These are phyloP conservation scores for Desoria tigrina DNA, from an alignment of 2,888 invertebrate genomes.

Conservation along the genomic window DNA sequence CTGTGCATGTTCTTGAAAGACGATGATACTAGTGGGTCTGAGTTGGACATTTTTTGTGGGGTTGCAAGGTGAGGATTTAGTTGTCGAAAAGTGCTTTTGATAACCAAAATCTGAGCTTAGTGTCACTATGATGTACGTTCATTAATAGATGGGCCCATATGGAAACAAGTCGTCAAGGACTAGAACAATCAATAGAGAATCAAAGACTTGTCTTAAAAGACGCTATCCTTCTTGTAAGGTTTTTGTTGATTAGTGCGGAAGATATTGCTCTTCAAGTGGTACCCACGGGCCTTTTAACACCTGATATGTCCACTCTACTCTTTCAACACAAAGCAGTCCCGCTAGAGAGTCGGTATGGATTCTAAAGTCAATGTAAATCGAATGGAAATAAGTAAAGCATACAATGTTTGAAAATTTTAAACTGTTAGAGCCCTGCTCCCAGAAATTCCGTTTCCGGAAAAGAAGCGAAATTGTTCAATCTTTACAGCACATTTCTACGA, in stretches of 20 bases:
- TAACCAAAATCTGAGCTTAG: background rate
- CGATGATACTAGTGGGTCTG: conserved; percentile 35
- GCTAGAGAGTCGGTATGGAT: conserved; percentile 30
- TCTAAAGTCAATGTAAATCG: background rate
- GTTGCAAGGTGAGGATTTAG: conserved; percentile 35
- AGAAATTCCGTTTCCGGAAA: conserved; percentile 28
- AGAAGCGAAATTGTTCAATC: conserved; percentile 37
- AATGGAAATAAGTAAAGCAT: background rate
- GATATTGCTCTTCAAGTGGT: conserved; percentile 78
- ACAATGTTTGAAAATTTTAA: background rate
- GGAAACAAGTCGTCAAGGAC: conserved; percentile 69
- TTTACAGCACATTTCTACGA: conserved; percentile 41
- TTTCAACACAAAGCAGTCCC: conserved; percentile 41
- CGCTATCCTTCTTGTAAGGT: conserved; percentile 72
- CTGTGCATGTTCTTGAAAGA: conserved; percentile 35
- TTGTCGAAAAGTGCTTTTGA: background rate
- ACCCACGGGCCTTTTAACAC: conserved; percentile 70
- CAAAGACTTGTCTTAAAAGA: conserved; percentile 69
- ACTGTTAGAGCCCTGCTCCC: conserved; percentile 7
- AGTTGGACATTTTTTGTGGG: conserved; percentile 36
- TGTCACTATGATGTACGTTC: conserved; percentile 14
- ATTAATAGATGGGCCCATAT: conserved; percentile 68
- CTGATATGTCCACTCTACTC: conserved; percentile 36
- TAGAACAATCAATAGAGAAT: conserved; percentile 68
- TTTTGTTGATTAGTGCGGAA: conserved; percentile 80